Base-by-base conservation (phyloP, 2,113 vertebrate species). In the Tachysurus fulvidraco region DNA sequence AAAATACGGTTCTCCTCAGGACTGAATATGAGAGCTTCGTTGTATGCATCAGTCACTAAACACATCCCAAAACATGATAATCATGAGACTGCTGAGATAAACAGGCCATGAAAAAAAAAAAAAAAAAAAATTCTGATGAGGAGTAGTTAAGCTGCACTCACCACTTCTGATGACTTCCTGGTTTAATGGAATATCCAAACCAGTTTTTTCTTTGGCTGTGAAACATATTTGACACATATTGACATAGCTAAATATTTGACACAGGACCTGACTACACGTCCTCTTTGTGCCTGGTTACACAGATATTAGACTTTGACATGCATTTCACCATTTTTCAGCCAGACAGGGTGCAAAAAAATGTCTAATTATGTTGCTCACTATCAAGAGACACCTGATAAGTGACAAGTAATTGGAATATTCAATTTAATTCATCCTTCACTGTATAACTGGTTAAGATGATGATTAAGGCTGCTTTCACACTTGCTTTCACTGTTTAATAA, bases 1-100 rank as follows among this genome's bases (percentile, higher is more conserved):
- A 99, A 95, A 94, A 99, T 93, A 90, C 95, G 97, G 85, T 93
- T 93, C 89, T 98, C 97, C 86, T 98, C 98, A 4, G 98, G 97
- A 91, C 93, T 95, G 91, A 97, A 99, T 80, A 97, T 94, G 89
- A 99, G 92, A 6, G 97, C 97, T 84, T 97, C 93, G 57, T 98
- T 99, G 95, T 97, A 99, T 77, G 95, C 91, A 12, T 97, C 96
- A 60, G 97, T 99, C 52, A 99, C 98, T 97, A 84, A 25, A 88
- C 60, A 50, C 55, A 81, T 30, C 21, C 41, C 30, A 85, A 85
- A 84, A 65, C 65, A 73, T 55, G 60, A 81, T 16, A 76, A 5
- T 64, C 5, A 80, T 5, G 41, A 50, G 12, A 21, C 23, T 44
- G 62, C 78, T 13, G 59, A 64, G 81, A 44, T 46, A 54, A 16